Evolutionary conservation across 2,113 vertebrate species (phyloP).

Genomic region (Sus scrofa): DNA sequence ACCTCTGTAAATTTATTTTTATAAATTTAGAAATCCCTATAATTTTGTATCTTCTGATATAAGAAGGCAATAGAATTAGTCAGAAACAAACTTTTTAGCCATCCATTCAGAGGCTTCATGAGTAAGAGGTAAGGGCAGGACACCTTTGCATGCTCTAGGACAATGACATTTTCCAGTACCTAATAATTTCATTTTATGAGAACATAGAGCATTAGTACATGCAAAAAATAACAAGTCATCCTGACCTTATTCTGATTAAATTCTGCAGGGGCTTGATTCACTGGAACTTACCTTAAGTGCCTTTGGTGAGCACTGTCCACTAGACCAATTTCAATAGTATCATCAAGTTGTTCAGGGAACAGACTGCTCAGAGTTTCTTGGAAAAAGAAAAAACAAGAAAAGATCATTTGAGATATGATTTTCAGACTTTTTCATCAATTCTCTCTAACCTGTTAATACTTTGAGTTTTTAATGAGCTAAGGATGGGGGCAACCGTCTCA

Average conservation of each 20-base stretch:
- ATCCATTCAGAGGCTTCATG: not conserved
- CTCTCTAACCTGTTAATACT: not conserved
- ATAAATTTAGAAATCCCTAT: not conserved
- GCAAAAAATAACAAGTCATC: constrained; percentile 43
- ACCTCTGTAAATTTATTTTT: not conserved
- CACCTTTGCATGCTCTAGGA: not conserved
- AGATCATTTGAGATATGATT: not conserved
- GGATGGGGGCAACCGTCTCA: not conserved
- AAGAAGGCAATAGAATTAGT: not conserved
- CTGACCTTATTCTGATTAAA: constrained; percentile 49
- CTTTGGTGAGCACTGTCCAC: not conserved
- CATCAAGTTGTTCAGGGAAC: not conserved
- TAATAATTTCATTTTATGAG: constrained; percentile 46
- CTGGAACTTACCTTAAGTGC: not conserved
- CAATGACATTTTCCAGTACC: constrained; percentile 7
- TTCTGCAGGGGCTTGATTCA: not conserved
- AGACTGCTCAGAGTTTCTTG: not conserved
- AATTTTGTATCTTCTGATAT: not conserved
- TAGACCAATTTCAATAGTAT: not conserved
- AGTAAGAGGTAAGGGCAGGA: not conserved
- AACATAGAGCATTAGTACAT: not conserved
- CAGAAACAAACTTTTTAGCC: not conserved
- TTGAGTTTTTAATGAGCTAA: not conserved
- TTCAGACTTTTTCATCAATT: not conserved
- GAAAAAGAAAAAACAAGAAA: not conserved